Evolutionary conservation across 2,888 invertebrate species (phyloP), one percentile per base, ranked within the genome.

Genomic region (Esperia sulphurella): DNA sequence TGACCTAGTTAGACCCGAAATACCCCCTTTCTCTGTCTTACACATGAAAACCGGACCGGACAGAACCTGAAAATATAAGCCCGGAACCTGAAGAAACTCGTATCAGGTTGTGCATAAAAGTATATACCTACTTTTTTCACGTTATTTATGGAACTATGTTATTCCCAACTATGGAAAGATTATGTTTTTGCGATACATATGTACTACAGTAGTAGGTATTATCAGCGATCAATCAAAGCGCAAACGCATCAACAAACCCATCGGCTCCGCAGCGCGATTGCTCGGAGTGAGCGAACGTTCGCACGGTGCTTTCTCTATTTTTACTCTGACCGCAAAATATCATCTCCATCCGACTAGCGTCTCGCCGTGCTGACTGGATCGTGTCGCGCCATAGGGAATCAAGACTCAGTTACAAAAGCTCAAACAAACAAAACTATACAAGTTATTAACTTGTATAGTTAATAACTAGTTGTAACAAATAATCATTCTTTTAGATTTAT

Each of bases 251-350:
- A n/a, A 14, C 39, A 14, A 39, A 37, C n/a, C 14, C 39, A 39
- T 39, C 8, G 14, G 14, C 9, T 39, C 39, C n/a, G 21, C 40
- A 8, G 13, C n/a, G 21, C 40, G 14, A 40, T 40, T 8, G 40
- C 3, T 38, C 43, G 33, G 29, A 10, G 13, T 28, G 14, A 39
- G 45, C 13, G 39, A 41, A 37, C 53, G 59, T 76, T 82, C 81
- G 68, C 80, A 77, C 79, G 77, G 63, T 68, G 71, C 77, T 83
- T 80, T 83, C 82, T 83, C 78, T 83, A 84, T 82, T 79, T 84
- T 83, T 83, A 75, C 79, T 61, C 70, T 70, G 77, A 85, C 85
- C 86, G 79, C 86, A 84, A 77, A 84, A 83, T 83, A 83, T 81
- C 77, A 81, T 83, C 79, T 78, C 72, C 71, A 64, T 54, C 64